phyloP scores from a whole-genome alignment of 2,797 vertebrate genomes.

The Falco novaeseelandiae region DNA sequence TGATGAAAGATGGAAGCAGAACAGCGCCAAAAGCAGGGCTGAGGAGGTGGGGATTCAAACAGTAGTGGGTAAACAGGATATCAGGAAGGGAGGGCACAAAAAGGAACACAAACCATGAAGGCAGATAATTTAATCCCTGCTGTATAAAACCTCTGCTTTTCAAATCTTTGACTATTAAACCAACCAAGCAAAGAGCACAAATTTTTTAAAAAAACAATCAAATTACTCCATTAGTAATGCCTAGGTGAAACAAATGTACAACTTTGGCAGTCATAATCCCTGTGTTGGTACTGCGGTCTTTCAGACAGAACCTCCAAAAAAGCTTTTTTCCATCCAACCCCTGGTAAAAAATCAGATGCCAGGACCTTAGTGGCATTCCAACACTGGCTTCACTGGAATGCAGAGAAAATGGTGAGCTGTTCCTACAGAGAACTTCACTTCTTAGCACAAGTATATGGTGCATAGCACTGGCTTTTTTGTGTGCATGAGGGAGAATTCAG shows the following conservation, averaged over 20 bases:
- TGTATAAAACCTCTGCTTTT: not conserved
- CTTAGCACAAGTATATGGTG: not conserved
- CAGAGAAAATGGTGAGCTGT: not conserved
- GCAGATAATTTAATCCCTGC: not conserved
- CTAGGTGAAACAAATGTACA: not conserved
- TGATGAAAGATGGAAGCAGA: not conserved
- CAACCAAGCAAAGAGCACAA: fast-evolving
- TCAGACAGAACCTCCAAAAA: not conserved
- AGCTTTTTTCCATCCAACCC: not conserved
- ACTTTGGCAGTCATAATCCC: not conserved
- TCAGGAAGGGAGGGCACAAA: not conserved
- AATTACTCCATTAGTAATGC: not conserved
- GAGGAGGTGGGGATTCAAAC: not conserved
- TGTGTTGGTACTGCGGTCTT: not conserved
- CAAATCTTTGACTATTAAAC: not conserved
- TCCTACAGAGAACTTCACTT: not conserved
- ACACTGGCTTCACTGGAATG: not conserved
- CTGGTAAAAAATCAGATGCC: not conserved
- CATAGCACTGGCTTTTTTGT: not conserved
- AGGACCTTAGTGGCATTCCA: not conserved
- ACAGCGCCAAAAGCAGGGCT: not conserved
- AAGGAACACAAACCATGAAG: not conserved
- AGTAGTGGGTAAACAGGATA: not conserved
- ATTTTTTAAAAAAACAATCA: not conserved
- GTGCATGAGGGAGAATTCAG: not conserved